phyloP scores from a whole-genome alignment of 2,888 invertebrate species.

The Lasioglossum marginatum region DNA sequence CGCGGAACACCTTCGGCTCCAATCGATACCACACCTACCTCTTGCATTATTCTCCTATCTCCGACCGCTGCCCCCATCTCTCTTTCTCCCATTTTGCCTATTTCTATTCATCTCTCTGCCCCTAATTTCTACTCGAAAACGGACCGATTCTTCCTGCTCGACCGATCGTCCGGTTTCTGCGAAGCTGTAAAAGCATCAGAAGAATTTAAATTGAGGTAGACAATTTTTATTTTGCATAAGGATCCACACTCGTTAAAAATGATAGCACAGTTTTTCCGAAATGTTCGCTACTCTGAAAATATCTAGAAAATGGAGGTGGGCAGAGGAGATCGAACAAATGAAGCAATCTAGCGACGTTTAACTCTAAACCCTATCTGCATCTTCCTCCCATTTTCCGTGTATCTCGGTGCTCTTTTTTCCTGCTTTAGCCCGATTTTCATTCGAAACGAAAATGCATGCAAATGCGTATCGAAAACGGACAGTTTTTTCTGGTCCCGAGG shows the following conservation, averaged over 20 bases:
- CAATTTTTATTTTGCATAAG: neutral
- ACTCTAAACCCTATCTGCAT: neutral
- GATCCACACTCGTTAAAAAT: neutral
- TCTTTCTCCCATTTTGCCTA: no score
- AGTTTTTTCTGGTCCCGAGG: slow-evolving; percentile 13
- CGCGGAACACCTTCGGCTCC: slow-evolving; percentile 28
- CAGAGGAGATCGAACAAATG: neutral
- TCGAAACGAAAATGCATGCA: slow-evolving; percentile 58
- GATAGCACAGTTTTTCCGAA: neutral
- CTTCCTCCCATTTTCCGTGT: neutral
- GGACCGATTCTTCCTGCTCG: neutral
- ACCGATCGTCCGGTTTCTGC: no score
- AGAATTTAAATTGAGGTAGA: neutral
- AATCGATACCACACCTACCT: slow-evolving; percentile 41
- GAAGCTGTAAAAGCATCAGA: no score
- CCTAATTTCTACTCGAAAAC: neutral
- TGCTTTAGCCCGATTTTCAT: slow-evolving; percentile 9
- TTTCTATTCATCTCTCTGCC: neutral
- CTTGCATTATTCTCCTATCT: slow-evolving; percentile 29
- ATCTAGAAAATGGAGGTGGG: neutral
- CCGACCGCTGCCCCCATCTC: neutral
- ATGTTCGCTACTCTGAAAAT: neutral
- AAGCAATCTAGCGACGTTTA: neutral
- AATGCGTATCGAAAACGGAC: slow-evolving; percentile 41
- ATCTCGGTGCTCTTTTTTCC: neutral